A percentile compares a stretch with the other conserved stretches of the same genome.
Evolutionary conservation across 2,888 invertebrate genomes (phyloP).

Genomic region (Zelleria hepariella): DNA sequence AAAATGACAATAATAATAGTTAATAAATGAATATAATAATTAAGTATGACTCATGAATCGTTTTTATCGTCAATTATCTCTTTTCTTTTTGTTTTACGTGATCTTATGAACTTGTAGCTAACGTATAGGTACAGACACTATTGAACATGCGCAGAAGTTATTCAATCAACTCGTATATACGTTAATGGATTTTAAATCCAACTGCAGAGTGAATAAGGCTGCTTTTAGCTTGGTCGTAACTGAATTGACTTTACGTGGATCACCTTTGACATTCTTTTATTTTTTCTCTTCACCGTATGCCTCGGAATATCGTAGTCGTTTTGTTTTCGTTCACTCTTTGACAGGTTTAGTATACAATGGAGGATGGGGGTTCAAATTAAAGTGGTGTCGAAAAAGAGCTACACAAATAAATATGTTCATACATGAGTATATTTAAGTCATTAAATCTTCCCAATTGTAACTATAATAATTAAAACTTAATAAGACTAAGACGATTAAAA

Average conservation of each 20-base stretch:
- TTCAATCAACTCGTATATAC: background rate
- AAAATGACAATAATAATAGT: slow-evolving; percentile 12
- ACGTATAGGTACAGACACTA: background rate
- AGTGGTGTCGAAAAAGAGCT: background rate
- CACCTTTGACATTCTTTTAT: background rate
- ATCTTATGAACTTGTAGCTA: background rate
- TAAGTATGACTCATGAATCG: background rate
- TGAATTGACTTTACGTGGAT: background rate
- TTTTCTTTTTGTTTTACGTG: background rate
- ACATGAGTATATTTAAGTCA: slow-evolving; percentile 9
- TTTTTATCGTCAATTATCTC: background rate
- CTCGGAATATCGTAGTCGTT: background rate
- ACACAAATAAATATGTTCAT: background rate
- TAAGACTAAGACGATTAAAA: slow-evolving; percentile 57
- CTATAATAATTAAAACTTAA: slow-evolving; percentile 55
- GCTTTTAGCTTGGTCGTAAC: background rate
- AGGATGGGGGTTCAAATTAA: no score
- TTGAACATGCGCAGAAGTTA: background rate
- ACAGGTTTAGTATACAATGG: background rate
- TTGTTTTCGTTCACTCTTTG: background rate
- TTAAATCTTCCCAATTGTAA: slow-evolving; percentile 32
- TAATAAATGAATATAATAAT: background rate
- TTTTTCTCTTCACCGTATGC: background rate
- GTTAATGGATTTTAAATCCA: background rate
- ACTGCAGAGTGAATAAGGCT: background rate